Conservation (phyloP, 2,113 vertebrate genomes). For the Ibidorhyncha struthersii region DNA sequence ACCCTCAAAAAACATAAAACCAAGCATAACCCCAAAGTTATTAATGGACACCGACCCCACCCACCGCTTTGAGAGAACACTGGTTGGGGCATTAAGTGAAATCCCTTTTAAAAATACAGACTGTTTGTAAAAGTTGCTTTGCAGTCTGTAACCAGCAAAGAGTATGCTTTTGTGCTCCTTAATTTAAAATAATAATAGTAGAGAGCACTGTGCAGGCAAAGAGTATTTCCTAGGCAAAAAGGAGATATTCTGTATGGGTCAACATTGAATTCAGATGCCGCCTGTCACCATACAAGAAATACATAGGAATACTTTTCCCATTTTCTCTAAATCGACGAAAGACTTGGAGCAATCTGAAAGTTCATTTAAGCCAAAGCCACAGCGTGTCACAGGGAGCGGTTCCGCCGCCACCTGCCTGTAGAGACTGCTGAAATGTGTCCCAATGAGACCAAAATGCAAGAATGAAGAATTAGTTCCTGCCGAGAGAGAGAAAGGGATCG, state of each 20-base stretch:
- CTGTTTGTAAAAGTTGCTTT: background rate
- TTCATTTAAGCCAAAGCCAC: background rate
- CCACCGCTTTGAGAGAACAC: background rate
- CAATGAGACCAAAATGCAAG: background rate
- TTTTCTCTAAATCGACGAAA: background rate
- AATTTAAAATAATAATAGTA: no score
- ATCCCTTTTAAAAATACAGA: background rate
- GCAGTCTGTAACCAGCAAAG: background rate
- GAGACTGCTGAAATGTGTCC: no score
- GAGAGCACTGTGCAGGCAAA: background rate
- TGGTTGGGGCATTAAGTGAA: background rate
- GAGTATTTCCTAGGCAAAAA: background rate
- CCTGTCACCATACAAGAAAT: background rate
- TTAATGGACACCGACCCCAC: fast-evolving
- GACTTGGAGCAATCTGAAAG: background rate
- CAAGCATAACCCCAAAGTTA: no score
- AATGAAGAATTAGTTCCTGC: background rate
- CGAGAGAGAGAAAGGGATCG: background rate
- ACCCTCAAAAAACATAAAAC: no score
- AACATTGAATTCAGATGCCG: fast-evolving
- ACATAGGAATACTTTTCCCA: background rate
- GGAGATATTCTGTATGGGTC: no score
- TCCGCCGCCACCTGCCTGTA: background rate
- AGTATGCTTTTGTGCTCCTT: background rate
- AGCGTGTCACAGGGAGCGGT: fast-evolving